Evolutionary conservation across 2,797 vertebrate species (phyloP).

Genomic region (Protonibea diacanthus): DNA sequence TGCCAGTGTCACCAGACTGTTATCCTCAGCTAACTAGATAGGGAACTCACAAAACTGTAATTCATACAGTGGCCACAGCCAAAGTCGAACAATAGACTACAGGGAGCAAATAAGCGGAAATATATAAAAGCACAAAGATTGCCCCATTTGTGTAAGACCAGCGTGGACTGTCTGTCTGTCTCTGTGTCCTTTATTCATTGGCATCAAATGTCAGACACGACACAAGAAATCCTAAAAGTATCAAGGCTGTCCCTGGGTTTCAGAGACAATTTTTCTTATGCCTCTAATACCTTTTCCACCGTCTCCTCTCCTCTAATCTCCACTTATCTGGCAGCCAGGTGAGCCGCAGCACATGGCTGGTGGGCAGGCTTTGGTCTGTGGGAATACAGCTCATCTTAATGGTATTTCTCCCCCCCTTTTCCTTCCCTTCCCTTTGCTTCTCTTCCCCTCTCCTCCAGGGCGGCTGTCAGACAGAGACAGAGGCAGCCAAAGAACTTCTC

Average conservation of each 20-base stretch:
- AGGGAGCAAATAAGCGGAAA: conserved; percentile 53
- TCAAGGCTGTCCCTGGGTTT: conserved; percentile 71
- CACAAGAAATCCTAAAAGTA: conserved; percentile 76
- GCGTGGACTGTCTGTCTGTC: conserved; percentile 33
- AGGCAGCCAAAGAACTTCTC: conserved; percentile 69
- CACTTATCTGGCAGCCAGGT: conserved; percentile 83
- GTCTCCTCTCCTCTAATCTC: conserved; percentile 81
- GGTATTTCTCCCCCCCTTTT: conserved; percentile 61
- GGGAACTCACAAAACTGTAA: conserved; percentile 74
- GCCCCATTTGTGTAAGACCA: conserved; percentile 29
- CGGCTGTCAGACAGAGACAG: conserved; percentile 74
- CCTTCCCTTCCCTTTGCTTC: conserved; percentile 61
- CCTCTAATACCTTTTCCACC: conserved; percentile 74
- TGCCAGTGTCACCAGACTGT: conserved; percentile 73
- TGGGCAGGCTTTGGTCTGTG: conserved; percentile 82
- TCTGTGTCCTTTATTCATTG: conserved; percentile 58
- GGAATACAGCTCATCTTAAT: conserved; percentile 81
- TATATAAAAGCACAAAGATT: conserved; percentile 36
- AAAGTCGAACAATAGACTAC: conserved; percentile 49
- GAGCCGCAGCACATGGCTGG: conserved; percentile 78
- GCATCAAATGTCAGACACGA: conserved; percentile 76
- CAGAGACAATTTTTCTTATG: conserved; percentile 66
- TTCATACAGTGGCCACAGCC: conserved; percentile 59
- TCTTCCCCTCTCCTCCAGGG: conserved; percentile 69
- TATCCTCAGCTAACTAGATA: conserved; percentile 75